Conservation (phyloP, 1,140 invertebrate species). For the Steinernema feltiae region DNA sequence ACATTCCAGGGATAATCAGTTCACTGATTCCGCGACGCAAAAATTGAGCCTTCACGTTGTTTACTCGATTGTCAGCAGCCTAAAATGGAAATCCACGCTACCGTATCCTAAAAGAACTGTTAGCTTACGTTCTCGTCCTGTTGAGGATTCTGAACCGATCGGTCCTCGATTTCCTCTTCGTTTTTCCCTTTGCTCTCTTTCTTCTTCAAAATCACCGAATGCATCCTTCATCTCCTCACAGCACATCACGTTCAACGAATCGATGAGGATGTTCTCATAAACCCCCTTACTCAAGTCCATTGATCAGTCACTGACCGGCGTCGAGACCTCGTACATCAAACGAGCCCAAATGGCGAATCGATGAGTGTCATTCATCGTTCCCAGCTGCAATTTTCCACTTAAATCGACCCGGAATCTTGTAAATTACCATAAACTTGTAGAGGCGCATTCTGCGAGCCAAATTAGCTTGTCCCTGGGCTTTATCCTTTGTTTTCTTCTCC, state of each 20-base stretch:
- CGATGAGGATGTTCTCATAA: conserved; percentile 5
- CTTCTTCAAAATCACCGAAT: conserved; percentile 13
- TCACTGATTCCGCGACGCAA: conserved; percentile 21
- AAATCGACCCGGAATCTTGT: neutral
- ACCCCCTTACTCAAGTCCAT: neutral
- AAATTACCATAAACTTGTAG: conserved; percentile 31
- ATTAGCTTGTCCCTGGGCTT: conserved; percentile 5
- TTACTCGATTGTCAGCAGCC: neutral
- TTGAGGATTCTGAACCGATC: neutral
- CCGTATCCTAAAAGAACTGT: neutral
- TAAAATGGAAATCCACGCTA: neutral
- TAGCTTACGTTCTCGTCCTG: neutral
- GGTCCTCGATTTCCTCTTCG: conserved; percentile 22
- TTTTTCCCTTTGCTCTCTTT: conserved; percentile 22
- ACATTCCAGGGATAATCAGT: conserved; percentile 18
- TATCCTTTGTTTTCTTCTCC: neutral
- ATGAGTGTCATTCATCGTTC: conserved; percentile 26
- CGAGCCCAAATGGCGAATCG: conserved; percentile 30
- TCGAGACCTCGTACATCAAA: conserved; percentile 22
- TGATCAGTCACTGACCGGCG: neutral
- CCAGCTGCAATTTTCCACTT: conserved; percentile 12
- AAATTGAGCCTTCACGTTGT: conserved; percentile 17
- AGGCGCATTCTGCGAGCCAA: conserved; percentile 17
- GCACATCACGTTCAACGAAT: conserved; percentile 26
- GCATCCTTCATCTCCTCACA: conserved; percentile 29